Evolutionary conservation across 2,797 vertebrate species (phyloP).

Genomic region (Euphonia xanthogaster): DNA sequence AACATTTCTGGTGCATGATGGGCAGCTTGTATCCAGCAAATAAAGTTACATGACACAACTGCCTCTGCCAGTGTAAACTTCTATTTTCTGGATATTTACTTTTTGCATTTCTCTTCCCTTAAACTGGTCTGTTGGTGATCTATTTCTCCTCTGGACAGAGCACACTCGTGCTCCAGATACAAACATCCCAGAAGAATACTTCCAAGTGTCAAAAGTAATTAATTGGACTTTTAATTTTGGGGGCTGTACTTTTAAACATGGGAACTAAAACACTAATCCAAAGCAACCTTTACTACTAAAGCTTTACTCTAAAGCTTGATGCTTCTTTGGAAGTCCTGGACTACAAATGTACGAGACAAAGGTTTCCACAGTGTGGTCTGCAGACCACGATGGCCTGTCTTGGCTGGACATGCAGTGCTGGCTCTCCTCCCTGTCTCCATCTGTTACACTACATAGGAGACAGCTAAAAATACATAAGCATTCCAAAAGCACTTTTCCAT

Average conservation of each 20-base stretch:
- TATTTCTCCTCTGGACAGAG: not conserved
- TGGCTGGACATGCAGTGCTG: constrained; percentile 42
- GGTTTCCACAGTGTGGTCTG: constrained; percentile 17
- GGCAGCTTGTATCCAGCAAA: not conserved
- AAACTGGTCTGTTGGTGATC: not conserved
- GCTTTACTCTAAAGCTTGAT: not conserved
- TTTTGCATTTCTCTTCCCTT: not conserved
- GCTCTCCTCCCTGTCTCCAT: constrained; percentile 55
- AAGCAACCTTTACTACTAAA: not conserved
- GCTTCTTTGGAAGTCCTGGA: not conserved
- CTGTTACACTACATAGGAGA: constrained; percentile 36
- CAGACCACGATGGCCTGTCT: not conserved
- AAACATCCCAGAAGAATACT: not conserved
- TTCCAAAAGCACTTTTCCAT: constrained; percentile 58
- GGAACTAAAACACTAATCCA: not conserved
- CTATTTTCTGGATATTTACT: not conserved
- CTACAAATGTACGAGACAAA: not conserved
- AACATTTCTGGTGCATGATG: rapidly evolving
- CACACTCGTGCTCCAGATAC: not conserved
- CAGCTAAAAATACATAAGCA: constrained; percentile 58
- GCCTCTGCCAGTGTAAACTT: not conserved
- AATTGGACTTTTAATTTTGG: not conserved
- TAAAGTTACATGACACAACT: not conserved
- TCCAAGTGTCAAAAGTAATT: not conserved
- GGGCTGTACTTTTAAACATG: not conserved